Conservation (phyloP, 2,888 invertebrate species). For the Drosophila anomelani region DNA sequence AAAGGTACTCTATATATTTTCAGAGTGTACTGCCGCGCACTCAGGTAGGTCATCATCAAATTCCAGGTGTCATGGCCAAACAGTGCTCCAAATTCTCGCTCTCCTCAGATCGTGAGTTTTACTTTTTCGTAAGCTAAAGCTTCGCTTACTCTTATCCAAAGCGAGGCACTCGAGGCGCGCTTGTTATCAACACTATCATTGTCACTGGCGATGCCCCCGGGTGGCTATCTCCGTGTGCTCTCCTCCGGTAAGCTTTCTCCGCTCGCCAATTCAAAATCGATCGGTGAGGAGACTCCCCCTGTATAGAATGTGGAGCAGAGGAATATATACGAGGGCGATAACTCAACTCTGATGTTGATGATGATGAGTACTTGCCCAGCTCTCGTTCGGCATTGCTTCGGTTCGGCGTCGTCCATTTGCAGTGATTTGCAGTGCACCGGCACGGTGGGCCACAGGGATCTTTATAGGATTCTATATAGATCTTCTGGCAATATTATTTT, state of each 20-base stretch:
- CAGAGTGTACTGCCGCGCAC: not conserved
- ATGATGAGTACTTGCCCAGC: constrained; percentile 26
- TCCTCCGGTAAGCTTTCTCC: constrained; percentile 34
- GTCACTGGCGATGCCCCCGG: constrained; percentile 21
- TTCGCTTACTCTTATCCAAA: constrained; percentile 27
- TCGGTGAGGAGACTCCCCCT: constrained; percentile 6
- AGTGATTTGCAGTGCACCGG: constrained; percentile 5
- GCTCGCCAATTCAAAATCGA: constrained; percentile 37
- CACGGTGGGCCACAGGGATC: constrained; percentile 15
- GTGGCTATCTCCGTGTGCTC: constrained; percentile 14
- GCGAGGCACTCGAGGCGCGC: constrained; percentile 20
- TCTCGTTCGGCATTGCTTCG: constrained; percentile 2
- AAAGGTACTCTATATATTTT: not conserved
- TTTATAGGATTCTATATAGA: not conserved
- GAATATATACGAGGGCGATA: constrained; percentile 44
- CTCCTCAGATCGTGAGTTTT: constrained; percentile 54
- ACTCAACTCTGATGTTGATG: constrained; percentile 58
- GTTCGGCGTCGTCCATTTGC: constrained; percentile 5
- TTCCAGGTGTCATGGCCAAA: constrained; percentile 16
- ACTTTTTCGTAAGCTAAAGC: constrained; percentile 27
- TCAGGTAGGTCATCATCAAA: constrained; percentile 5
- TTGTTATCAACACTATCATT: constrained; percentile 39
- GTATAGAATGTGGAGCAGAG: constrained; percentile 27
- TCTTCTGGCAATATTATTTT: not conserved
- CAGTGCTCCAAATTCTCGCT: constrained; percentile 48